Base-by-base conservation (phyloP, 2,888 invertebrate genomes). In the Acrobasis suavella region DNA sequence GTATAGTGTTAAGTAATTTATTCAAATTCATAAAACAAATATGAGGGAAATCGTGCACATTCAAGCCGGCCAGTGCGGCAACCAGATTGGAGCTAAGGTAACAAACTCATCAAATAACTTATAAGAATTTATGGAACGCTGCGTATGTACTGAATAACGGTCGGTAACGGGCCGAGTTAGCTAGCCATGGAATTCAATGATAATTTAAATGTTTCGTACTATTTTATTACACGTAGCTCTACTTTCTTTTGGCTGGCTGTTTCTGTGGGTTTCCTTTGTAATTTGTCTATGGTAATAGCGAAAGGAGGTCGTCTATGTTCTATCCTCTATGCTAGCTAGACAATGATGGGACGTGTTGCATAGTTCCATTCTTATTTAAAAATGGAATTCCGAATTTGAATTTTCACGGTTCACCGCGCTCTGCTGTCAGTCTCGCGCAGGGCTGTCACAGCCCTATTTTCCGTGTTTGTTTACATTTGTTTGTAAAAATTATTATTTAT, bases 21-120 rank as follows among this genome's bases (percentile, higher is more conserved):
- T 88, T 86, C 74, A 77, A 89, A 86, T 87, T 84, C 80, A 74
- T 70, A 77, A 82, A 78, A 75, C 77, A 74, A 93, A 91, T 78
- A 96, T 96, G 96, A 95, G 96, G 92, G 96, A 96, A 94, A 96
- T 96, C 87, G 96, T 96, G 74, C 96, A 96, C 79, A 88, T 96
- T 69, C 96, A 96, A 85, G 96, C 95, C 81, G 96, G 96, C 77
- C 96, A 96, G 85, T 96, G 96, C 92, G 96, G 96, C 70, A 96
- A 96, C 93, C 96, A 96, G 92, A 96, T 96, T 82, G 96, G 96
- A 87, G 92, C 93, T 78, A 93, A 92, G 89, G 93, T 93, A 78
- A 82, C 64, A 58, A 14, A 61, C 58, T 63, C 56, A 22, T 58
- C 50, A 39, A 50, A 17, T n/a, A n/a, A 17, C 7, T 22, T 46